Conservation (phyloP, 2,888 invertebrate genomes). For the Pemphredon lugubris region DNA sequence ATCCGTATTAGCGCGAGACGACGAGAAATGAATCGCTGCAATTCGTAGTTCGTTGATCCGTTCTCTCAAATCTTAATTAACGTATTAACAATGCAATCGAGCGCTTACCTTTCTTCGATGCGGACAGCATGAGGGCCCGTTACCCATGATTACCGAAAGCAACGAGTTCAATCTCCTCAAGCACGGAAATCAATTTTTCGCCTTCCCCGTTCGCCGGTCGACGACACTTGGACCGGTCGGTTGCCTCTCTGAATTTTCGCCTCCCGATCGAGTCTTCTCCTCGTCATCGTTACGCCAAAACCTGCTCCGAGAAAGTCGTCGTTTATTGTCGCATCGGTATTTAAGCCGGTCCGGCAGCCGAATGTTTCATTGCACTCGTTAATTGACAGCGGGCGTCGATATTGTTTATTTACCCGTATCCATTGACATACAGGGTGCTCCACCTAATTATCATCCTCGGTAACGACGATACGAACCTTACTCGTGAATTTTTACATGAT, state of each 20-base stretch:
- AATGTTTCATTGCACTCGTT: neutral
- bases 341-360: neutral
- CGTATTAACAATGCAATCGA: neutral
- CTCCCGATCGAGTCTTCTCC: conserved; percentile 17
- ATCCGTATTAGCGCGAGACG: no score
- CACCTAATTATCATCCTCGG: no score
- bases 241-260: conserved; percentile 38
- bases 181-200: conserved; percentile 13
- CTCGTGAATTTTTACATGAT: no score
- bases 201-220: conserved; percentile 6
- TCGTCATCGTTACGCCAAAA: conserved; percentile 53
- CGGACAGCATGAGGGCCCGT: conserved; percentile 56
- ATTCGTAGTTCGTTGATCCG: no score
- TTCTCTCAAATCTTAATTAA: no score
- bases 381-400: no score
- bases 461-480: no score
- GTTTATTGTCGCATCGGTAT: conserved; percentile 13
- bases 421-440: no score
- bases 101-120: conserved; percentile 57
- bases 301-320: conserved; percentile 56
- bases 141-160: conserved; percentile 50
- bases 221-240: neutral
- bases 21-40: no score
- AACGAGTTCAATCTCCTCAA: conserved; percentile 9
- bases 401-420: no score